Conservation (phyloP, 1,140 invertebrate genomes). For the Lamellibrachia luymesi region DNA sequence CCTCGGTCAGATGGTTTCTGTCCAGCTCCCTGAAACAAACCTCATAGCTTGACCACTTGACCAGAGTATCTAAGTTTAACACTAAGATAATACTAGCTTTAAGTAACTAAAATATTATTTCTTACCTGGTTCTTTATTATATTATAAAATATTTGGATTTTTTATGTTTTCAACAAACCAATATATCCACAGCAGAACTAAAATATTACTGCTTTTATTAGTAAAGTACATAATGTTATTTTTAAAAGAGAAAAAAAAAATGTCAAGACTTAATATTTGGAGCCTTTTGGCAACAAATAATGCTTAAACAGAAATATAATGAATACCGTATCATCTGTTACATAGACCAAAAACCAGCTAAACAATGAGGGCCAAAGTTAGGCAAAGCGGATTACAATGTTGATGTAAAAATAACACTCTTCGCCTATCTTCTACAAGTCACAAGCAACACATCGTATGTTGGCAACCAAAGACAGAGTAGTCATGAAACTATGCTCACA, state of each 20-base stretch:
- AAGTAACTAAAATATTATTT: neutral
- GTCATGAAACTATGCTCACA: neutral
- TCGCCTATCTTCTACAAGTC: too few species aligned
- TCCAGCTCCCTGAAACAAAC: conserved; percentile 8
- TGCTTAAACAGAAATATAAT: too few species aligned
- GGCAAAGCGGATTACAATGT: too few species aligned
- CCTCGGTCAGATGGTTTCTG: neutral
- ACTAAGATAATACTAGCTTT: neutral
- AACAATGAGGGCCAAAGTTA: too few species aligned
- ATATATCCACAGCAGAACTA: too few species aligned
- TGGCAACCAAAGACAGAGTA: neutral
- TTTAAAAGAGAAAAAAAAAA: too few species aligned
- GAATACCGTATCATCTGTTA: too few species aligned
- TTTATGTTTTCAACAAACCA: neutral
- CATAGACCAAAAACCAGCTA: too few species aligned
- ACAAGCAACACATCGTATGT: too few species aligned
- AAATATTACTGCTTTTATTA: neutral
- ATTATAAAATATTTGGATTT: neutral
- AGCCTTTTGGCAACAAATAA: too few species aligned
- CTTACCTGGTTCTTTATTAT: neutral
- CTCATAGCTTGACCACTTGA: neutral
- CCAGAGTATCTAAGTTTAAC: neutral
- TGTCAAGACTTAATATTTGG: too few species aligned
- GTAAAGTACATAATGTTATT: neutral
- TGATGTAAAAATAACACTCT: too few species aligned